phyloP scores from a whole-genome alignment of 2,888 invertebrate species.

The Agonopterix arenella region DNA sequence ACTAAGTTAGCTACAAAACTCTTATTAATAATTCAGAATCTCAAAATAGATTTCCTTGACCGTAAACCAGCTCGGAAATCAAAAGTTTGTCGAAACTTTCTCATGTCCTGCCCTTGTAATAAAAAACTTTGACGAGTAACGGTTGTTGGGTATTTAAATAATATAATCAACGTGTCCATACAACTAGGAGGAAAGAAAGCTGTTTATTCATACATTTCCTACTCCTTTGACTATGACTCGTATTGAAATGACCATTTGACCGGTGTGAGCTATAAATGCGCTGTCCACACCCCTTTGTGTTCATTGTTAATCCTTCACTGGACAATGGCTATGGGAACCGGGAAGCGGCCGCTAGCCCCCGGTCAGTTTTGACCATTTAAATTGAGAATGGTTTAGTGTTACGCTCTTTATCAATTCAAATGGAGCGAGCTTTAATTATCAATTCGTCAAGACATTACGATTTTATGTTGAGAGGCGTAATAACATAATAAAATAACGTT shows the following conservation, averaged over 20 bases:
- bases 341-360: conserved; percentile 46
- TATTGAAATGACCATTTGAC: conserved; percentile 71
- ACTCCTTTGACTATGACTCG: conserved; percentile 57
- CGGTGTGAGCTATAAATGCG: conserved; percentile 49
- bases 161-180: conserved; percentile 54
- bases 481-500: not conserved
- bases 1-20: not conserved
- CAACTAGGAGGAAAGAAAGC: conserved; percentile 56
- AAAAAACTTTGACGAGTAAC: conserved; percentile 66
- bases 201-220: conserved; percentile 69
- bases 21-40: conserved; percentile 1
- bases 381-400: conserved; percentile 41
- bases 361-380: conserved; percentile 51
- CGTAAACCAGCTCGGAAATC: conserved; percentile 10
- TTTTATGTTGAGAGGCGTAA: not conserved
- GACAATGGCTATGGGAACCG: conserved; percentile 66
- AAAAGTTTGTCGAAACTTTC: conserved; percentile 38
- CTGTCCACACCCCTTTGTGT: conserved; percentile 73
- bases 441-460: not conserved
- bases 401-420: conserved; percentile 12
- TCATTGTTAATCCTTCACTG: conserved; percentile 62
- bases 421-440: not conserved
- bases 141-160: conserved; percentile 66
- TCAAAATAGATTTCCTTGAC: conserved; percentile 6
- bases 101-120: conserved; percentile 54